A percentile compares a stretch with the other conserved stretches of the same genome.
Evolutionary conservation across 2,888 invertebrate species (phyloP).

Genomic region (Scaptomyza parva): DNA sequence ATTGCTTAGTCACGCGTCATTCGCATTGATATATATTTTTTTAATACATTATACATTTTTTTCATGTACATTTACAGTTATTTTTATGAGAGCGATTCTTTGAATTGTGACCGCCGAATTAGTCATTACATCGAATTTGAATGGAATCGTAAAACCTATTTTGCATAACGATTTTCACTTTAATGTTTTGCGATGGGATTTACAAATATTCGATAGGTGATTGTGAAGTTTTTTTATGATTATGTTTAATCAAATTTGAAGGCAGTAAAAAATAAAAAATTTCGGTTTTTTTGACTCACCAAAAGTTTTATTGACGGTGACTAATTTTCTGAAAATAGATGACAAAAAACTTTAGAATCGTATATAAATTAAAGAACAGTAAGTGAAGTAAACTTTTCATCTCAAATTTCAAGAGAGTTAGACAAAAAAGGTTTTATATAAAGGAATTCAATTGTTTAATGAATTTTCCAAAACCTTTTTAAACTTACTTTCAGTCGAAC

Average conservation of each 20-base stretch:
- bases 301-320: not conserved
- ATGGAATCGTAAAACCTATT: slow-evolving; percentile 38
- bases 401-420: not conserved
- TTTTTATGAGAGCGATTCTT: slow-evolving; percentile 38
- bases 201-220: not conserved
- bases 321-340: not conserved
- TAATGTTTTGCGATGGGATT: slow-evolving; percentile 12
- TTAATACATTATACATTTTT: slow-evolving; percentile 6
- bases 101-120: slow-evolving; percentile 48
- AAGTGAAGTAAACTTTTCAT: not conserved
- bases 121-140: slow-evolving; percentile 44
- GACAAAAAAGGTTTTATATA: slow-evolving; percentile 8
- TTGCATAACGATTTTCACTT: slow-evolving; percentile 30
- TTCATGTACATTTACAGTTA: slow-evolving; percentile 32
- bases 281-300: slow-evolving; percentile 20
- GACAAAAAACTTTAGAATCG: too few relatives aligned
- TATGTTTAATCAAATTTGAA: slow-evolving; percentile 2
- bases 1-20: slow-evolving; percentile 71
- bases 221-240: not conserved
- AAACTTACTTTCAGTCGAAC: slow-evolving; percentile 23
- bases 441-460: slow-evolving; percentile 65
- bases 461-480: slow-evolving; percentile 53
- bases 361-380: too few relatives aligned
- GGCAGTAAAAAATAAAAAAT: too few relatives aligned
- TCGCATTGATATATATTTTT: slow-evolving; percentile 47